Percentiles rank a stretch among this genome's conserved stretches.
phyloP scores from a whole-genome alignment of 2,888 invertebrate genomes.

The Leptinotarsa peninsularis region DNA sequence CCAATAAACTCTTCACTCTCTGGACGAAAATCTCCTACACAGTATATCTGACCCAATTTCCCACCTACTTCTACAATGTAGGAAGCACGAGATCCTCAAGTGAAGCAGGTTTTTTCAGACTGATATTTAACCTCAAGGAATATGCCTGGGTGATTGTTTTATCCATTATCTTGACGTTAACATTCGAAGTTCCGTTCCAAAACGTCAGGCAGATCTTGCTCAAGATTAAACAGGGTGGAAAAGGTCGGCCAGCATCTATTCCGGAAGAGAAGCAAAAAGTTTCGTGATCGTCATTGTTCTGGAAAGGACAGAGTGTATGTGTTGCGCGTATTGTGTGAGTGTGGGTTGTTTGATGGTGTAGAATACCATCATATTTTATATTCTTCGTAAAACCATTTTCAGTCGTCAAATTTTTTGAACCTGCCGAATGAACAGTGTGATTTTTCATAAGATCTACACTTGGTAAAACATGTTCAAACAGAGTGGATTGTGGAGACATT shows the following conservation, averaged over 20 bases:
- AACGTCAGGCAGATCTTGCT: constrained; percentile 73
- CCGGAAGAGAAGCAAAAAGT: constrained; percentile 12
- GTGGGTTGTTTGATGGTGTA: neutral
- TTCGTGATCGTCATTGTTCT: constrained; percentile 6
- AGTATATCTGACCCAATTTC: constrained; percentile 78
- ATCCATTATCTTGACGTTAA: constrained; percentile 71
- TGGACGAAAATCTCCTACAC: constrained; percentile 79
- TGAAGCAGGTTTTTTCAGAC: constrained; percentile 70
- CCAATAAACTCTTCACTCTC: constrained; percentile 73
- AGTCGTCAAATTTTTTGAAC: too few species aligned
- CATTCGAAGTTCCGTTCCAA: constrained; percentile 78
- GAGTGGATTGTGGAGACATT: too few species aligned
- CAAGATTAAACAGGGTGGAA: constrained; percentile 50
- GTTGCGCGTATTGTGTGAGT: neutral
- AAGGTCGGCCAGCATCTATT: neutral
- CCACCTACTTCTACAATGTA: constrained; percentile 78
- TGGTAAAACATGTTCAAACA: too few species aligned
- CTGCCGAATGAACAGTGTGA: too few species aligned
- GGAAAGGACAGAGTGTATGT: neutral
- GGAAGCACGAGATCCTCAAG: constrained; percentile 72
- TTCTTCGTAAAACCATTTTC: too few species aligned
- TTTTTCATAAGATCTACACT: too few species aligned
- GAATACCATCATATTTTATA: neutral
- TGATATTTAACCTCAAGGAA: constrained; percentile 73
- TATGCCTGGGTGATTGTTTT: constrained; percentile 69